phyloP scores from a whole-genome alignment of 2,113 vertebrate genomes.

The Erinaceus europaeus region DNA sequence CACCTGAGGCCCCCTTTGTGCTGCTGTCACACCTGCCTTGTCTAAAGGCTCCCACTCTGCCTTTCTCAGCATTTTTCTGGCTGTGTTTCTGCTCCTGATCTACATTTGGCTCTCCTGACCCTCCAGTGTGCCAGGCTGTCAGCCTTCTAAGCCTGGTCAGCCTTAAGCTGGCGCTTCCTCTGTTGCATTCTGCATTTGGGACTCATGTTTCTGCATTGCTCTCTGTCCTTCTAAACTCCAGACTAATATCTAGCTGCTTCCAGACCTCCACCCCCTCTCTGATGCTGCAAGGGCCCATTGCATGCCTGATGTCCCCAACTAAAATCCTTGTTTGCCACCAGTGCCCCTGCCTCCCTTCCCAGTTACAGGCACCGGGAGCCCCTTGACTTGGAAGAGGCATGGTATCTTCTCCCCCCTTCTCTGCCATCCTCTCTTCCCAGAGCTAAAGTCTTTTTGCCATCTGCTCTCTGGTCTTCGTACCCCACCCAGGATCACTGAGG shows the following conservation, averaged over 20 bases:
- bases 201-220: not conserved
- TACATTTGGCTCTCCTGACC: not conserved
- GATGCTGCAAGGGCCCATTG: not conserved
- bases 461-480: not conserved
- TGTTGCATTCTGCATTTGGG: not conserved
- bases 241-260: not conserved
- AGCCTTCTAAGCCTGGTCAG: rapidly evolving
- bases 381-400: not conserved
- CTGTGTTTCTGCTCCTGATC: not conserved
- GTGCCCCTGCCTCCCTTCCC: rapidly evolving
- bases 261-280: not conserved
- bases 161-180: not conserved
- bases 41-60: not conserved
- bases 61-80: not conserved
- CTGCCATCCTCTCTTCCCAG: not conserved
- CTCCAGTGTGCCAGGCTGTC: no score
- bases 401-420: rapidly evolving
- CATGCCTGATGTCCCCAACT: no score
- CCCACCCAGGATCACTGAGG: not conserved
- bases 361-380: not conserved
- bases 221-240: not conserved
- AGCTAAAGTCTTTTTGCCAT: rapidly evolving
- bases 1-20: not conserved
- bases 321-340: not conserved
- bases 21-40: rapidly evolving